These are phyloP conservation scores for Coptotermes formosanus DNA, from an alignment of 1,140 invertebrate genomes.

Conservation along the genomic window DNA sequence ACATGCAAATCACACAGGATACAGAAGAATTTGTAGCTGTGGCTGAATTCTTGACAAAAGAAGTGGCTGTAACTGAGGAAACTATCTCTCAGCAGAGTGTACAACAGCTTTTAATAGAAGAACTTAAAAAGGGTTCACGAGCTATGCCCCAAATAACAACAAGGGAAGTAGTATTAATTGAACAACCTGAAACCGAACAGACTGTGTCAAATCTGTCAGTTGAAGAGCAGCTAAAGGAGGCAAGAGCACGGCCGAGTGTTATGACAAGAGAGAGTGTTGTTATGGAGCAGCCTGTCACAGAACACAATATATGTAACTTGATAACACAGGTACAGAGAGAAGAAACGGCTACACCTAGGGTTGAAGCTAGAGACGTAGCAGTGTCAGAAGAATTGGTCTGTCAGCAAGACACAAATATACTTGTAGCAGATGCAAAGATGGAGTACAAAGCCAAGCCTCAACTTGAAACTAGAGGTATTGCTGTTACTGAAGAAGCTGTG, in stretches of 20 bases:
- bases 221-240: not conserved
- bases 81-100: conserved; percentile 15
- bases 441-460: not conserved
- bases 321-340: not conserved
- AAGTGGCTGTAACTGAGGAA: conserved; percentile 24
- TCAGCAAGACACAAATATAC: not conserved
- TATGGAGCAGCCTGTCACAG: not conserved
- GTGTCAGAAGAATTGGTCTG: not conserved
- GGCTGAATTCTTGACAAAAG: not conserved
- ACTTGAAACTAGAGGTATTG: not conserved
- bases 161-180: not conserved
- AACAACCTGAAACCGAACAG: not conserved
- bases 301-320: not conserved
- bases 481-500: not conserved
- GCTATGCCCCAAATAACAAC: not conserved
- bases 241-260: not conserved
- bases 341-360: not conserved
- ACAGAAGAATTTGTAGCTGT: not conserved
- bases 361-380: not conserved
- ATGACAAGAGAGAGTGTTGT: not conserved
- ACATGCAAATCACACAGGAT: not conserved
- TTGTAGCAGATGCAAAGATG: not conserved
- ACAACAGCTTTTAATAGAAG: conserved; percentile 13
- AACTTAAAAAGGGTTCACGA: not conserved
- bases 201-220: not conserved